Conservation (phyloP, 2,888 invertebrate species). For the Drosophila fungiperda region DNA sequence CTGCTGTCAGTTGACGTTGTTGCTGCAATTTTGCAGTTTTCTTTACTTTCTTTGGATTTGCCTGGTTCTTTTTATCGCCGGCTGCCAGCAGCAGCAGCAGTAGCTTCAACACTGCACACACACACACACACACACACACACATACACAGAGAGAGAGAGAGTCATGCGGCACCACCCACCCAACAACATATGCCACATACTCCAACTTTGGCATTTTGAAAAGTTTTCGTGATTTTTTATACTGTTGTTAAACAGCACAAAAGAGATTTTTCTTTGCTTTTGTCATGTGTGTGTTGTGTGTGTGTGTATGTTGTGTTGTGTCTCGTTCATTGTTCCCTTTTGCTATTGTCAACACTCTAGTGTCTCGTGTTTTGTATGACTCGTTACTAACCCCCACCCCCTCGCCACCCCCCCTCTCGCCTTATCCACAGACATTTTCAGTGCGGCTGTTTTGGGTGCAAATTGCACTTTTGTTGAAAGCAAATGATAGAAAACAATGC, state of each 20-base stretch:
- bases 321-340: conserved; percentile 50
- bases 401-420: conserved; percentile 1
- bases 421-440: background rate
- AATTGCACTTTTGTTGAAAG: conserved; percentile 80
- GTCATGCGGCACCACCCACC: background rate
- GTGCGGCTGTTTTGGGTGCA: conserved; percentile 76
- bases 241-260: conserved; percentile 66
- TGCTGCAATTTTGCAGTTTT: conserved; percentile 75
- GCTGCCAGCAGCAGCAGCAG: conserved; percentile 44
- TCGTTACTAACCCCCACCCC: conserved; percentile 40
- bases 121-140: conserved; percentile 10
- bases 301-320: conserved; percentile 8
- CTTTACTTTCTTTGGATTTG: conserved; percentile 58
- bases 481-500: conserved; percentile 78
- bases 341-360: conserved; percentile 76
- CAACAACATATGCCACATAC: conserved; percentile 67
- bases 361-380: conserved; percentile 47
- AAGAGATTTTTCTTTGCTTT: conserved; percentile 70
- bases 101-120: conserved; percentile 24
- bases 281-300: conserved; percentile 51
- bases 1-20: conserved; percentile 51
- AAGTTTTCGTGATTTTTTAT: conserved; percentile 73
- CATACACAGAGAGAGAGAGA: background rate
- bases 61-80: conserved; percentile 66
- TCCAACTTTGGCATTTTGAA: conserved; percentile 60